phyloP scores from a whole-genome alignment of 2,888 invertebrate species.

The Nemotelus pantherinus region DNA sequence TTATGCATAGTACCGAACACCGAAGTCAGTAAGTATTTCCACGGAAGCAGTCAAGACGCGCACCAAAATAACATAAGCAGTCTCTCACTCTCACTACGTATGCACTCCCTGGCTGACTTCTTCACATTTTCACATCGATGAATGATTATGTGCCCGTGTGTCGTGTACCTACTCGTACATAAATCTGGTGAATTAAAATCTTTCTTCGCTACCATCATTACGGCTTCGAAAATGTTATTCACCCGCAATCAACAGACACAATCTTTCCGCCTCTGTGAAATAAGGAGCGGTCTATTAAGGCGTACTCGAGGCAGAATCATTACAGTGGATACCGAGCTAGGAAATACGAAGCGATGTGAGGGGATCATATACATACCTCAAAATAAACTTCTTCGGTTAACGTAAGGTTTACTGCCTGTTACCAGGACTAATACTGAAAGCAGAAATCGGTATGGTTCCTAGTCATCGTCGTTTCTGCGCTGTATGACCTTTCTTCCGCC shows the following conservation, averaged over 20 bases:
- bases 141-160: no score
- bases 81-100: no score
- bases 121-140: no score
- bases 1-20: constrained; percentile 19
- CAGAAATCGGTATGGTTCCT: neutral
- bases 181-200: constrained; percentile 13
- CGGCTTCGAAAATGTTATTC: constrained; percentile 33
- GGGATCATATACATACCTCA: neutral
- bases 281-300: constrained; percentile 39
- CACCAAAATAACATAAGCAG: no score
- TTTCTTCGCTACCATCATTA: neutral
- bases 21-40: neutral
- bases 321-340: neutral
- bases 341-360: neutral
- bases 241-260: constrained; percentile 22
- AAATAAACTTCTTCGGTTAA: neutral
- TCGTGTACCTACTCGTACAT: no score
- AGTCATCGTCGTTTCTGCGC: neutral
- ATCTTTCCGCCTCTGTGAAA: constrained; percentile 20
- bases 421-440: neutral
- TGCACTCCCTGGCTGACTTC: no score
- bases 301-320: constrained; percentile 4
- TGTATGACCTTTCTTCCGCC: no score
- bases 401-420: neutral
- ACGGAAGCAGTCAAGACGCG: no score